These are phyloP conservation scores for Molossus alvarezi DNA, from an alignment of 2,797 vertebrate genomes.

Conservation along the genomic window DNA sequence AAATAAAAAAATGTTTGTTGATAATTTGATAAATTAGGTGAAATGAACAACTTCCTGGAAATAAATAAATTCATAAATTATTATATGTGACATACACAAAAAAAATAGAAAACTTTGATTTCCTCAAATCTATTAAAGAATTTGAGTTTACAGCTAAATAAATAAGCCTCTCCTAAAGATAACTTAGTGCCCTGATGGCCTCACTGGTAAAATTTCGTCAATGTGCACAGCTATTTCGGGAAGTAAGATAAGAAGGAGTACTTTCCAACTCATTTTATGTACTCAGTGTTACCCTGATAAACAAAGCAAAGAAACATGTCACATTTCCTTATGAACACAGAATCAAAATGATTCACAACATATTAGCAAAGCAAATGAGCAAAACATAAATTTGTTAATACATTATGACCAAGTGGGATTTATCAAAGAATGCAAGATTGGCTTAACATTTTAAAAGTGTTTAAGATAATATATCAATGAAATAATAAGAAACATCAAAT, in stretches of 20 bases:
- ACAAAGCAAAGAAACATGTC: background rate
- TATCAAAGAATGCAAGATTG: background rate
- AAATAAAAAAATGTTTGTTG: background rate
- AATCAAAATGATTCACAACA: background rate
- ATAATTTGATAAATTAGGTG: background rate
- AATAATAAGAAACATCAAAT: slow-evolving; percentile 2
- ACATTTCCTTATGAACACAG: background rate
- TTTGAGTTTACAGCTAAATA: background rate
- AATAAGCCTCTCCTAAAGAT: background rate
- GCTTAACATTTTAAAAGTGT: background rate
- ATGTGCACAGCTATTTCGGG: background rate
- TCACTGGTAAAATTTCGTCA: background rate
- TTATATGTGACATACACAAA: background rate
- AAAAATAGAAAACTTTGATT: background rate
- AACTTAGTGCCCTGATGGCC: background rate
- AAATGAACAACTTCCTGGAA: background rate
- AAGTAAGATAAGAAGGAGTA: background rate
- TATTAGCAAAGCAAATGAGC: background rate
- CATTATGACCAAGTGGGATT: background rate
- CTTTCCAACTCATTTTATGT: background rate
- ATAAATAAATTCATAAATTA: background rate
- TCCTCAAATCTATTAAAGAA: background rate
- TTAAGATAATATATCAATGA: background rate
- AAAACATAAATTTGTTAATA: background rate
- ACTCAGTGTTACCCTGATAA: background rate